Percentiles rank a stretch among this genome's conserved stretches.
These are phyloP conservation scores for Ormyrus thymus DNA, from an alignment of 2,888 invertebrate species.

Conservation along the genomic window DNA sequence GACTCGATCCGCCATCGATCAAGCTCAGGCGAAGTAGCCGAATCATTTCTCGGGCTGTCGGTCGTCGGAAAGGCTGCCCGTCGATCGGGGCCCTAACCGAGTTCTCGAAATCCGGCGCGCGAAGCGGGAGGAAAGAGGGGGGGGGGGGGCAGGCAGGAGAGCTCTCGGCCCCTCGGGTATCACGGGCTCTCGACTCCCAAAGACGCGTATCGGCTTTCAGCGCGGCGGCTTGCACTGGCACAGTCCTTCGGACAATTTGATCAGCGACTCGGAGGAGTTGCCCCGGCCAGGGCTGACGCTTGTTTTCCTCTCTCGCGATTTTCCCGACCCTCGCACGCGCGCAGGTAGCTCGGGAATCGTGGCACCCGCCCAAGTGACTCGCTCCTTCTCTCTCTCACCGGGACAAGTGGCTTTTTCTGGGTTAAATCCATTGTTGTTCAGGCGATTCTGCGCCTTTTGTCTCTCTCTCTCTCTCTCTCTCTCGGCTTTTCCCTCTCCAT, in stretches of 20 bases:
- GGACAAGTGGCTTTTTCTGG: conserved; percentile 23
- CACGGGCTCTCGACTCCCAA: background rate
- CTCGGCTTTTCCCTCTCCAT: background rate
- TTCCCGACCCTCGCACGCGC: background rate
- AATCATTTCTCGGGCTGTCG: too few relatives aligned
- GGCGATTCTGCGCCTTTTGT: conserved; percentile 2
- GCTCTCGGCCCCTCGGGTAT: background rate
- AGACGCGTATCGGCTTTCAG: conserved; percentile 10
- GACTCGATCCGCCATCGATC: too few relatives aligned
- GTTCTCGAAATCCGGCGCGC: too few relatives aligned
- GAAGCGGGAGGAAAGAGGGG: too few relatives aligned
- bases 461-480: background rate
- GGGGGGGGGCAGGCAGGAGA: too few relatives aligned
- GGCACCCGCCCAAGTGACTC: conserved; percentile 40
- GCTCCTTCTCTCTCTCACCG: background rate
- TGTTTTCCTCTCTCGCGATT: conserved; percentile 37
- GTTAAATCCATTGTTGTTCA: conserved; percentile 45
- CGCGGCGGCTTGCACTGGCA: background rate
- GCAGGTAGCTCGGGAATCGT: conserved; percentile 27
- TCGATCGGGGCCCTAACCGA: too few relatives aligned
- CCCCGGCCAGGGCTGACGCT: background rate
- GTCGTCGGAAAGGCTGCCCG: too few relatives aligned
- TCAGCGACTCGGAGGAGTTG: conserved; percentile 25
- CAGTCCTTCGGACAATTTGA: conserved; percentile 10
- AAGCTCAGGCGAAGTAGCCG: too few relatives aligned